These are phyloP conservation scores for Periophthalmus magnuspinnatus DNA, from an alignment of 2,797 vertebrate species.

Conservation along the genomic window DNA sequence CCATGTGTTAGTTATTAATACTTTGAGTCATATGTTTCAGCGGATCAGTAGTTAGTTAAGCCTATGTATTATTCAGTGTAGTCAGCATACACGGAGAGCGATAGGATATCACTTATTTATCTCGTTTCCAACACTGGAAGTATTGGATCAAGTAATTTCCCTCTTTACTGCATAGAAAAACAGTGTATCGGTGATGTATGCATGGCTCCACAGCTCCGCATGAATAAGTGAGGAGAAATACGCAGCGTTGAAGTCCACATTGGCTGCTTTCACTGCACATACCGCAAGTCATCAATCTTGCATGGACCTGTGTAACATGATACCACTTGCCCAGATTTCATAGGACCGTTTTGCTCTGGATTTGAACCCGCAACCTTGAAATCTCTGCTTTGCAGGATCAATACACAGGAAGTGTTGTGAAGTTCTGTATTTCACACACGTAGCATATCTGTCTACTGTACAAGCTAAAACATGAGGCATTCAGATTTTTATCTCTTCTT, in stretches of 20 bases:
- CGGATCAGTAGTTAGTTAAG: background rate
- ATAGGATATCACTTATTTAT: background rate
- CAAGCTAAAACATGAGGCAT: background rate
- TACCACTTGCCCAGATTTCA: slow-evolving; percentile 25
- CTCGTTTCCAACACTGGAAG: background rate
- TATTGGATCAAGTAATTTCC: slow-evolving; percentile 10
- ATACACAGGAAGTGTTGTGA: slow-evolving; percentile 19
- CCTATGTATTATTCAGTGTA: background rate
- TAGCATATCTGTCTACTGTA: slow-evolving; percentile 16
- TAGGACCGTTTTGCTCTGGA: slow-evolving; percentile 33
- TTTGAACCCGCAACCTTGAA: slow-evolving; percentile 43
- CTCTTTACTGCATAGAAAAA: slow-evolving; percentile 1
- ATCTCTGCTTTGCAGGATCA: slow-evolving; percentile 22
- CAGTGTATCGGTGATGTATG: slow-evolving; percentile 11
- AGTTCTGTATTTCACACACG: slow-evolving; percentile 34
- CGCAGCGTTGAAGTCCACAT: slow-evolving; percentile 21
- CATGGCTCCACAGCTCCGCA: slow-evolving; percentile 11
- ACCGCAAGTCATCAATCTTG: slow-evolving; percentile 49
- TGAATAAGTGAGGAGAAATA: slow-evolving; percentile 31
- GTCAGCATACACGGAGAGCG: background rate
- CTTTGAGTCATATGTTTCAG: background rate
- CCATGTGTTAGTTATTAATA: background rate
- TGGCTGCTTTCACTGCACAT: slow-evolving; percentile 35
- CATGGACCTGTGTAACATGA: slow-evolving; percentile 31
- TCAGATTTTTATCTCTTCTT: background rate